phyloP scores from a whole-genome alignment of 2,113 vertebrate genomes.

The Perognathus longimembris region DNA sequence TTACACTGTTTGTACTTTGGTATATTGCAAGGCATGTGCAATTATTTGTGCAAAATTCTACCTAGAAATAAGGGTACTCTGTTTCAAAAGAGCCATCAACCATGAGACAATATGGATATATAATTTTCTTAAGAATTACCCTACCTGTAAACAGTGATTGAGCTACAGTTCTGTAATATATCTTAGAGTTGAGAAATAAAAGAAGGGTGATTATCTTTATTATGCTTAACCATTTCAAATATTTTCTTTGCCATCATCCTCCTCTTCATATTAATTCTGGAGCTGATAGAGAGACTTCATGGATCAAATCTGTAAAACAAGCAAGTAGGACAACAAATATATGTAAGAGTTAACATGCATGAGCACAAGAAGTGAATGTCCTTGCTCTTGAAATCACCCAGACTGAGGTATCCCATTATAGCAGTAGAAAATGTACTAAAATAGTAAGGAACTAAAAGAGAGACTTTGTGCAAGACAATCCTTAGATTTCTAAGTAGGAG shows the following conservation, averaged over 20 bases:
- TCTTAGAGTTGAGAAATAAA: conserved; percentile 26
- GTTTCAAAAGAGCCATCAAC: neutral
- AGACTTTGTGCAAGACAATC: neutral
- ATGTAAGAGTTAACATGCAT: neutral
- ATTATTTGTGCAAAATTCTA: neutral
- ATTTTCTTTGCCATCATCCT: neutral
- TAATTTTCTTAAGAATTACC: neutral
- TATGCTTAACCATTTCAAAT: conserved; percentile 19
- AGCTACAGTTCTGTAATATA: neutral
- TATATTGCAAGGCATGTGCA: neutral
- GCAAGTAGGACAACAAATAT: neutral
- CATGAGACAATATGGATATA: neutral
- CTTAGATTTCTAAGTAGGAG: conserved; percentile 7
- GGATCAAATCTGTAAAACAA: neutral
- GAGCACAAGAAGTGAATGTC: neutral
- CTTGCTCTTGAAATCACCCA: neutral
- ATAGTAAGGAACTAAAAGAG: neutral
- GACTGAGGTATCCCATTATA: neutral
- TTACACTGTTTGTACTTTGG: conserved; percentile 43
- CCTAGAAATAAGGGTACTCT: neutral
- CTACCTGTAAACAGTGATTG: neutral
- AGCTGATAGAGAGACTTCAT: neutral
- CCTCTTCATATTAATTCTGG: neutral
- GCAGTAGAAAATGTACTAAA: neutral
- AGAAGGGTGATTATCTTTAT: neutral